Evolutionary conservation across 1,140 invertebrate genomes (phyloP), one percentile per base, ranked within the genome.

Genomic region (Lepeophtheirus salmonis): DNA sequence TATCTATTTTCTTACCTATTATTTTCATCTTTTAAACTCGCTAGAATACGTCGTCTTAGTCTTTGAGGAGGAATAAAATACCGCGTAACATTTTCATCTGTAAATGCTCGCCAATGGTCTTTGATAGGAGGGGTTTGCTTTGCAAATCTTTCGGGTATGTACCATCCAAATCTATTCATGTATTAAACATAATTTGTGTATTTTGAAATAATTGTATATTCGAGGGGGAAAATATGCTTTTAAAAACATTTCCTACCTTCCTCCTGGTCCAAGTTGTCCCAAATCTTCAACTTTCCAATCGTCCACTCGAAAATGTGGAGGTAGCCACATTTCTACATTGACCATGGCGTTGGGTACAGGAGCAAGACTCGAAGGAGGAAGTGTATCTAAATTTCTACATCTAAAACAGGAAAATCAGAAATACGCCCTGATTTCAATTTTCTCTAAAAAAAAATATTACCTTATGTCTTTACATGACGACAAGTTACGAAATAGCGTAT

Each of bases 261-360:
- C 81, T 1, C 77, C 73, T 3, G 77, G 73, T 3, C 76, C 75
- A 18, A 82, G 67, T 49, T 72, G 75, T 6, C 82, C 82, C 64
- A 73, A 74, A 65, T 81, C 77, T 49, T 76, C 74, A 1, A 82
- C 70, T 2, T 73, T 61, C 49, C 72, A 68, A 41, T 68, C 64
- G 20, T 68, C 65, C 18, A 72, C 74, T 62, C 79, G 77, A 53
- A 76, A 70, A 26, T 78, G 76, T 0, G 80, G 75, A 2, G 76
- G 72, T 41, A 81, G 72, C 78, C 80, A 83, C 0, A 83, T 77
- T 65, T 82, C 82, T 63, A 86, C 68, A 68, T 84, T 84, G 10
- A 85, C 76, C 76, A 81, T 80, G 1, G 78, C 71, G 22, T 74
- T 71, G 20, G 79, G 78, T 61, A 18, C 12, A 12, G 50, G 50